A percentile compares a stretch with the other conserved stretches of the same genome.
Conservation (phyloP, 2,888 invertebrate species). For the Heliconius charithonia region DNA sequence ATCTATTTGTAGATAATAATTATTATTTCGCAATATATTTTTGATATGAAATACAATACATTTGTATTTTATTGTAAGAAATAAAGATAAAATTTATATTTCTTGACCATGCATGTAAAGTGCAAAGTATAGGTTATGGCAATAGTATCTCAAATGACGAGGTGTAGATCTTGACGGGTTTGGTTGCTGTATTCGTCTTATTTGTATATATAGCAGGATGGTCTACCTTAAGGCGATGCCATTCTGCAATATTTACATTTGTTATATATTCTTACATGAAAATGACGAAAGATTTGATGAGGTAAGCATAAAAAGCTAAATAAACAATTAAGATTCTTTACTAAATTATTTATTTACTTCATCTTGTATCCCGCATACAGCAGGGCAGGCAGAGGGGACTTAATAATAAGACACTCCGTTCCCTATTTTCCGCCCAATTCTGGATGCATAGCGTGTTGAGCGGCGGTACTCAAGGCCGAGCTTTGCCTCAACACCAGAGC, state of each 20-base stretch:
- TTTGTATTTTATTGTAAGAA: not conserved
- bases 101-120: conserved; percentile 12
- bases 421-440: not conserved
- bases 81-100: conserved; percentile 16
- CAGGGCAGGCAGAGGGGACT: not conserved
- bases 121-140: conserved; percentile 28
- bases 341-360: not conserved
- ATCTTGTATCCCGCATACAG: not conserved
- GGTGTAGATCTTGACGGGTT: conserved; percentile 20
- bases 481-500: too few relatives aligned
- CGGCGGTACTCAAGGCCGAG: too few relatives aligned
- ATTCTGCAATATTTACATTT: not conserved
- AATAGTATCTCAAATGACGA: conserved; percentile 31
- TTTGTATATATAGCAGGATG: not conserved
- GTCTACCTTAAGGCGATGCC: conserved; percentile 3
- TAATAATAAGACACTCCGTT: not conserved
- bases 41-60: not conserved
- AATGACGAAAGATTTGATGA: too few relatives aligned
- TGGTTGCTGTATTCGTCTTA: not conserved
- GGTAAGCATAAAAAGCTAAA: too few relatives aligned
- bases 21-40: too few relatives aligned
- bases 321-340: too few relatives aligned
- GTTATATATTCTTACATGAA: not conserved
- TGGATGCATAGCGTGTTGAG: not conserved
- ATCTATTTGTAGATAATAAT: too few relatives aligned